Evolutionary conservation across 2,888 invertebrate species (phyloP), one percentile per base, ranked within the genome.

Genomic region (Rhagophthalmus giganteus): DNA sequence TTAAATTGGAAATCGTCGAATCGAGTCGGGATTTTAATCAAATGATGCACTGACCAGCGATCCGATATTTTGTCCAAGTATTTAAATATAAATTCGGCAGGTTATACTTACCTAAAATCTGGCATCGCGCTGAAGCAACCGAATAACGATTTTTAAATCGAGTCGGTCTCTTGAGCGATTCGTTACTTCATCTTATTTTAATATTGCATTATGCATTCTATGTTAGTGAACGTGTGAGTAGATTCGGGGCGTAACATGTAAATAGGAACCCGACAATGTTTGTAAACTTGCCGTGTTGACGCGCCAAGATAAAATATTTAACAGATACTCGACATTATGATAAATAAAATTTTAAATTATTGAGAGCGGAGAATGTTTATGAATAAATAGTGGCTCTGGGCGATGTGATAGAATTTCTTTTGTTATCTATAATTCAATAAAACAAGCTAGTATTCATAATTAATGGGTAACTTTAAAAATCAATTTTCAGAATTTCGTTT

Each of bases 291-390:
- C n/a, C n/a, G 40, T 40, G 48, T 54, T 37, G 54, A 59, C 51
- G 48, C 48, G 40, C 37, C 25, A 15, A 32, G 47, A 57, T 60
- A 54, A 60, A 59, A 59, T 59, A 62, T 62, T 62, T 59, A 60
- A 53, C 51, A 50, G 52, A 47, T 53, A 55, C 50, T 41, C 50
- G 52, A 57, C 54, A 55, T 55, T 56, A 58, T 54, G 54, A 40
- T 54, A 48, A 54, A 51, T 54, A 54, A 55, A 54, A 54, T 40
- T 49, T 46, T 47, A 40, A 54, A 58, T 55, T 54, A 58, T 53
- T 47, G 45, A 55, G 34, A 48, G 31, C 40, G 40, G n/a, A 40
- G 35, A 46, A 16, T 38, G 32, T 38, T 46, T 46, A 46, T 32
- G 32, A 46, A 46, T 46, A 37, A 32, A 37, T 31, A 16, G 37